Evolutionary conservation across 2,797 vertebrate genomes (phyloP).

Genomic region (Poecile montanus): DNA sequence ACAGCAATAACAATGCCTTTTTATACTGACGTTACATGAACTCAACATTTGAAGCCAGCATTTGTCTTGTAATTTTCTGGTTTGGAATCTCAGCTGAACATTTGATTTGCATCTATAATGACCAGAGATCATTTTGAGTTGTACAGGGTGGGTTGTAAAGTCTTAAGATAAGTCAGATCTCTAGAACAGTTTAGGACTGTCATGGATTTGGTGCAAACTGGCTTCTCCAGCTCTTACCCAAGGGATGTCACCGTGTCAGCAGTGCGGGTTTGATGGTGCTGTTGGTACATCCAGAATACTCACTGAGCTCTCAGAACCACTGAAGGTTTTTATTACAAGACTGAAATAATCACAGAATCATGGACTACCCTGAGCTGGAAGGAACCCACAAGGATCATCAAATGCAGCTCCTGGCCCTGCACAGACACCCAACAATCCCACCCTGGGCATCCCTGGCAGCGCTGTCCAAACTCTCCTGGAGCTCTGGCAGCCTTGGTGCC

Average conservation of each 20-base stretch:
- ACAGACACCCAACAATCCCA: neutral
- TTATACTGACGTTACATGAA: neutral
- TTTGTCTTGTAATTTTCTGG: neutral
- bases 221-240: neutral
- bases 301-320: neutral
- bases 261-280: neutral
- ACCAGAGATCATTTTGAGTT: neutral
- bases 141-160: neutral
- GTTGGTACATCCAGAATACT: neutral
- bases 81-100: neutral
- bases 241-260: neutral
- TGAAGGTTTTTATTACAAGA: neutral
- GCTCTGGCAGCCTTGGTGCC: neutral
- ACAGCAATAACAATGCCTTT: neutral
- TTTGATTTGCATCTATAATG: neutral
- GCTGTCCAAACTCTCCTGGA: rapidly evolving
- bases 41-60: neutral
- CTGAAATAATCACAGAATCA: neutral
- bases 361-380: neutral
- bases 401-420: neutral
- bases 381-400: neutral
- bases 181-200: neutral
- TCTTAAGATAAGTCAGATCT: neutral
- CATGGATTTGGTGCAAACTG: neutral
- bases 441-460: rapidly evolving